Evolutionary conservation across 1,140 invertebrate species (phyloP), one percentile per base, ranked within the genome.

Genomic region (Drosophila sp.): DNA sequence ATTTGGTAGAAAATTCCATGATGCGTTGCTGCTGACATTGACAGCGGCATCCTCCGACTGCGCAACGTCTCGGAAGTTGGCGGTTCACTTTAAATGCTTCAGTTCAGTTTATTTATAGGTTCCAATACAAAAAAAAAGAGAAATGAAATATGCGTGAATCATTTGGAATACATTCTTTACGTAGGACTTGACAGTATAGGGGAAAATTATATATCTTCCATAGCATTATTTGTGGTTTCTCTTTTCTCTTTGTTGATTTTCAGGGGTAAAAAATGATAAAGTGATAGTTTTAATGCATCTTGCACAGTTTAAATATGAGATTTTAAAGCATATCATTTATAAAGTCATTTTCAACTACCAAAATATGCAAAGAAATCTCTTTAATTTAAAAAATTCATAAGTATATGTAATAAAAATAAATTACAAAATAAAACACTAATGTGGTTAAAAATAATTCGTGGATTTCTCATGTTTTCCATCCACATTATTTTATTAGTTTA

Each of bases 11-110:
- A 25, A 72, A 78, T 69, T 80, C 81, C 81, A 84, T 84, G 76
- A 61, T 67, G 36, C 38, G 36, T 40, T 36, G 14, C 18, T 56
- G 73, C 62, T 82, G 82, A 89, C 82, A 87, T 86, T 86, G 82
- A 70, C 82, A 64, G 63, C 77, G 59, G 72, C 63, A 34, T 51
- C 67, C 66, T 70, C 56, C 54, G 56, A 58, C 61, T 18, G 36
- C 54, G 54, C 57, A 53, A 29, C 72, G 66, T 66, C 51, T 46
- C 34, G 50, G 64, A 64, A 75, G 41, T 70, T 63, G 62, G 59
- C 59, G 58, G 41, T 71, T 71, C 75, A 77, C 63, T 75, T 70
- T 57, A 70, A 63, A 62, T 56, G 32, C 32, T 27, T 65, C 18
- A 56, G 62, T 36, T 40, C 32, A 6, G 36, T 77, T 66, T 86